A percentile compares a stretch with the other conserved stretches of the same genome.
phyloP scores from a whole-genome alignment of 1,140 invertebrate genomes.

The Euura lappo region DNA sequence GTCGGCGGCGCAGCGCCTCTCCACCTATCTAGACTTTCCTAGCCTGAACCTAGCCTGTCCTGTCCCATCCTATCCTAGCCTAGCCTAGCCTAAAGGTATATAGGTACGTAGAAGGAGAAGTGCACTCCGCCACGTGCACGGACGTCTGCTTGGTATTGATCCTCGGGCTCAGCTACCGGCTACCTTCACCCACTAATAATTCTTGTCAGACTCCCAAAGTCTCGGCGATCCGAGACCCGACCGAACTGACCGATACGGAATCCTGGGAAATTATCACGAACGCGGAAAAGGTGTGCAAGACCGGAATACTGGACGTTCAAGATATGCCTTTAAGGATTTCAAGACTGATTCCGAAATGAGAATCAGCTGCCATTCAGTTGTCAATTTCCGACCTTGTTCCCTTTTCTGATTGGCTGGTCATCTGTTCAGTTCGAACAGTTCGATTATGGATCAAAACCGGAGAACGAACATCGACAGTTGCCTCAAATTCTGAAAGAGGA shows the following conservation, averaged over 20 bases:
- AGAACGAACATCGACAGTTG: too few relatives aligned
- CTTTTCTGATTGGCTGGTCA: too few relatives aligned
- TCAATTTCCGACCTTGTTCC: too few relatives aligned
- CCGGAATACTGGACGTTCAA: too few relatives aligned
- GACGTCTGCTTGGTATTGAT: constrained; percentile 59
- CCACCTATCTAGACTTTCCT: constrained; percentile 46
- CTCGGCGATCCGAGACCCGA: constrained; percentile 41
- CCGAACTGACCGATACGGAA: constrained; percentile 20
- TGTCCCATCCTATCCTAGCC: constrained; percentile 52
- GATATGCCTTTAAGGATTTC: too few relatives aligned
- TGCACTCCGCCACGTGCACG: constrained; percentile 55
- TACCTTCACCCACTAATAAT: constrained; percentile 63
- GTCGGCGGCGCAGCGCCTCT: not conserved
- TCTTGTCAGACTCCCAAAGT: constrained; percentile 61
- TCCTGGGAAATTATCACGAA: too few relatives aligned
- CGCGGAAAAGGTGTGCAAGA: too few relatives aligned
- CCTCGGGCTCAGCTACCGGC: constrained; percentile 57
- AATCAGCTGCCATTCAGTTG: too few relatives aligned
- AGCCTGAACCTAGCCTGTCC: constrained; percentile 41
- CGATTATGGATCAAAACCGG: too few relatives aligned
- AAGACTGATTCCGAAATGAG: too few relatives aligned
- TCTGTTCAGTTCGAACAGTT: too few relatives aligned
- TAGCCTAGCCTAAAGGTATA: constrained; percentile 44
- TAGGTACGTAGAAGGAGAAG: constrained; percentile 33
- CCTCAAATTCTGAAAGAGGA: too few relatives aligned